These are phyloP conservation scores for Craterocephalus amniculus DNA, from an alignment of 2,797 vertebrate genomes.

Conservation along the genomic window DNA sequence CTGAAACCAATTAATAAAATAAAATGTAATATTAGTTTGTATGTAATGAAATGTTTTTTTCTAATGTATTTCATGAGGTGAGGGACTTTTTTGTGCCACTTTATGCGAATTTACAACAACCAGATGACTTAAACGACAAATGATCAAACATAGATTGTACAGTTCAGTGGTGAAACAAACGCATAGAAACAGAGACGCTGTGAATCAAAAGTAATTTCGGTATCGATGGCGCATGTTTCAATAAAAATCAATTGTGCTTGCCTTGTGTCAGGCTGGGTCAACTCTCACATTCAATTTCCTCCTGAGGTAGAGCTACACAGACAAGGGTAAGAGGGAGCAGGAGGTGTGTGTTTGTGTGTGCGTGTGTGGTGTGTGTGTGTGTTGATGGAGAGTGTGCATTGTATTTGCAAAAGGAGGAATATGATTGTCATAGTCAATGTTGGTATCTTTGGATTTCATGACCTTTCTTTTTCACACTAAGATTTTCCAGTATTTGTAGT, in stretches of 20 bases:
- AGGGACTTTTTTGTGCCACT: slow-evolving; percentile 19
- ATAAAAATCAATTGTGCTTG: slow-evolving; percentile 83
- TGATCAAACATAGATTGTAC: slow-evolving; percentile 12
- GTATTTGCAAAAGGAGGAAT: not conserved
- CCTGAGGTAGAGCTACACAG: slow-evolving; percentile 56
- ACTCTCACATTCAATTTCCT: slow-evolving; percentile 82
- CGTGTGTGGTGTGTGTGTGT: too few relatives aligned
- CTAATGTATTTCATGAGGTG: slow-evolving; percentile 1
- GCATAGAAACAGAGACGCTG: slow-evolving; percentile 20
- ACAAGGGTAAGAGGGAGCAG: slow-evolving; percentile 36
- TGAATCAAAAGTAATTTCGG: slow-evolving; percentile 79
- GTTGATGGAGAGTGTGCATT: too few relatives aligned
- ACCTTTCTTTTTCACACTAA: too few relatives aligned
- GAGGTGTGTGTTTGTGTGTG: slow-evolving; percentile 3
- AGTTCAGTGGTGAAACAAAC: slow-evolving; percentile 44
- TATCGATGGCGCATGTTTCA: slow-evolving; percentile 79
- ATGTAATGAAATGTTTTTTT: slow-evolving; percentile 19
- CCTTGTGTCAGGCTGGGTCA: slow-evolving; percentile 77
- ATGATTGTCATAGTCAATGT: too few relatives aligned
- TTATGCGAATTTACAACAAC: slow-evolving; percentile 20
- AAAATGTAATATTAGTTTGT: slow-evolving; percentile 31
- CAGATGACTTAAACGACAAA: slow-evolving; percentile 34
- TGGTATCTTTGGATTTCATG: too few relatives aligned
- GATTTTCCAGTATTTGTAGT: too few relatives aligned
- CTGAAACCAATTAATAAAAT: not conserved